These are phyloP conservation scores for Phainopepla nitens DNA, from an alignment of 2,113 vertebrate species.

Conservation along the genomic window DNA sequence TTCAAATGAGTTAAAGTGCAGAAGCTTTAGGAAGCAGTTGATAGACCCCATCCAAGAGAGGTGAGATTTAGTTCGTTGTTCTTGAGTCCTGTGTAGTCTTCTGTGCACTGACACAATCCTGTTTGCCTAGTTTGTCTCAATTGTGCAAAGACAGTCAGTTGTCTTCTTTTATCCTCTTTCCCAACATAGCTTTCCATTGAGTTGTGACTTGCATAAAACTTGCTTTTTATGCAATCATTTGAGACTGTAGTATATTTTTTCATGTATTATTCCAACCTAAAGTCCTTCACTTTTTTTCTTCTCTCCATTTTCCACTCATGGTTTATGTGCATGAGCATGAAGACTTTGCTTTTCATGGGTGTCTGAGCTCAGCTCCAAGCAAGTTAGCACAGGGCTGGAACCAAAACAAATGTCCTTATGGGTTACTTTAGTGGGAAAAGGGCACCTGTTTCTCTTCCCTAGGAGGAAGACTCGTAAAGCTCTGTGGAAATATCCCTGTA, in stretches of 20 bases:
- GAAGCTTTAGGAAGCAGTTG: not conserved
- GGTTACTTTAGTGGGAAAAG: not conserved
- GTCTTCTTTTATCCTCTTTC: not conserved
- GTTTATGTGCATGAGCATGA: not conserved
- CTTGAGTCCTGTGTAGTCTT: not conserved
- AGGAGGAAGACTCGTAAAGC: not conserved
- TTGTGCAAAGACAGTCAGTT: not conserved
- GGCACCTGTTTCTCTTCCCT: not conserved
- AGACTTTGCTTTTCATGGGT: not conserved
- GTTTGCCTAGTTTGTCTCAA: not conserved
- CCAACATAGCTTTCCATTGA: not conserved
- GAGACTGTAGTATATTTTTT: not conserved
- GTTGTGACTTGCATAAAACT: not conserved
- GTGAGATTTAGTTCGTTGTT: not conserved
- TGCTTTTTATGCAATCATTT: not conserved
- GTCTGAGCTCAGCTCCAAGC: not conserved
- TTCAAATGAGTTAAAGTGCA: not conserved
- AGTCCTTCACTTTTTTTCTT: not conserved
- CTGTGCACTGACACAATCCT: not conserved
- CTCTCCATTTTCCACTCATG: not conserved
- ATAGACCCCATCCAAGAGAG: accelerated
- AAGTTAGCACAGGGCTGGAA: not conserved
- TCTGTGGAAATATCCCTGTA: not conserved
- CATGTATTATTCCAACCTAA: not conserved
- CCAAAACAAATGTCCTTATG: not conserved